Conservation (phyloP, 2,113 vertebrate genomes). For the Penelope pileata region DNA sequence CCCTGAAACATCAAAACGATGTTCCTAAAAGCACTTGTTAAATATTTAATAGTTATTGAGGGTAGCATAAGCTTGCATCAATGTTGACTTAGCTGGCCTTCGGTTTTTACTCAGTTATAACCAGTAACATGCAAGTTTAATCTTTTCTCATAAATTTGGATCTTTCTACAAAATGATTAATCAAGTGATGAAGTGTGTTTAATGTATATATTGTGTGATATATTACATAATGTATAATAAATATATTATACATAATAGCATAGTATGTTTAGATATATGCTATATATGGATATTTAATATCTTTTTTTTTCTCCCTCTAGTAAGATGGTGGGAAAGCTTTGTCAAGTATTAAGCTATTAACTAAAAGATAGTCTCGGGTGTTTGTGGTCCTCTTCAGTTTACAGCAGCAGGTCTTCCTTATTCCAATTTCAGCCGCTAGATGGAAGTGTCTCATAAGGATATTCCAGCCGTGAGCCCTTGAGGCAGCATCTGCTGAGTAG, state of each 20-base stretch:
- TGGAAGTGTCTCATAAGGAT: constrained; percentile 65
- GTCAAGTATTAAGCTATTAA: background rate
- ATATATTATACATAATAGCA: too few species aligned
- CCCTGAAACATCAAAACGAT: background rate
- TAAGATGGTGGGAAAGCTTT: background rate
- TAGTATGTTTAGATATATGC: too few species aligned
- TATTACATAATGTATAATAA: background rate
- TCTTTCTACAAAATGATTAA: background rate
- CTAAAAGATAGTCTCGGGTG: too few species aligned
- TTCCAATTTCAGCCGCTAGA: constrained; percentile 22
- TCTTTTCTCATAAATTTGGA: background rate
- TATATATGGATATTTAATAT: background rate
- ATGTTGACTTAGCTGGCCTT: background rate
- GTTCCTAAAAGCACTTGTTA: background rate
- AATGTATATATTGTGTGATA: too few species aligned
- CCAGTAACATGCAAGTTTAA: background rate
- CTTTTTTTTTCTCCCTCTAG: background rate
- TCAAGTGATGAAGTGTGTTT: background rate
- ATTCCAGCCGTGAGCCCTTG: accelerated
- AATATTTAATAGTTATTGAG: background rate
- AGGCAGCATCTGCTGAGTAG: background rate
- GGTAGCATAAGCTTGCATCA: background rate
- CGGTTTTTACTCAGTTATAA: background rate
- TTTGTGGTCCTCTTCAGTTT: background rate
- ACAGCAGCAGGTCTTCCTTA: background rate